Percentiles rank a stretch among this genome's conserved stretches.
Conservation (phyloP, 2,113 vertebrate genomes). For the Leuciscus idus region DNA sequence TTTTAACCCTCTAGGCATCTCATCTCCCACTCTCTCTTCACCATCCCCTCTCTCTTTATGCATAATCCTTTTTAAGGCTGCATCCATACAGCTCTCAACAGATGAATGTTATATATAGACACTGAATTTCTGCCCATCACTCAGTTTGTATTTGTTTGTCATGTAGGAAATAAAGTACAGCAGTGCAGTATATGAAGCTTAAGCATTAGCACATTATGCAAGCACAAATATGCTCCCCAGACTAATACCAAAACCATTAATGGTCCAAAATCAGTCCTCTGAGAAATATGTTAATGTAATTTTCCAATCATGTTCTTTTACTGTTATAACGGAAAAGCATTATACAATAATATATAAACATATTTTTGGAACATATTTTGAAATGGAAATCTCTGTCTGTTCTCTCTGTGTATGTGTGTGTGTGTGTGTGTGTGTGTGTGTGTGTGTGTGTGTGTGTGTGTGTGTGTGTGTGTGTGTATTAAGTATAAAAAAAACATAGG, state of each 20-base stretch:
- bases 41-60: constrained; percentile 46
- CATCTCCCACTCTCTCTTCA: neutral
- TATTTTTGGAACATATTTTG: neutral
- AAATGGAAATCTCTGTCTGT: neutral
- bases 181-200: neutral
- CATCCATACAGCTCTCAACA: constrained; percentile 56
- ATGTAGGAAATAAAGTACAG: neutral
- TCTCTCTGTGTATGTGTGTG: neutral
- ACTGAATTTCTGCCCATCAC: no score
- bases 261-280: neutral
- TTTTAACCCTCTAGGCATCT: neutral
- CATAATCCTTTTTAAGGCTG: constrained; percentile 51
- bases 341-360: neutral
- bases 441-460: no score
- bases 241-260: constrained; percentile 22
- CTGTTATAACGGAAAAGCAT: neutral
- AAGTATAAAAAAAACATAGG: neutral
- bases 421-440: no score
- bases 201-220: constrained; percentile 27
- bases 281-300: neutral
- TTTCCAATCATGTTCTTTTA: constrained; percentile 18
- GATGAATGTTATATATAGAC: constrained; percentile 54
- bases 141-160: neutral
- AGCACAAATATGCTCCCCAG: neutral
- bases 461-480: no score